Conservation (phyloP, 2,113 vertebrate genomes). For the Amphiprion percula region DNA sequence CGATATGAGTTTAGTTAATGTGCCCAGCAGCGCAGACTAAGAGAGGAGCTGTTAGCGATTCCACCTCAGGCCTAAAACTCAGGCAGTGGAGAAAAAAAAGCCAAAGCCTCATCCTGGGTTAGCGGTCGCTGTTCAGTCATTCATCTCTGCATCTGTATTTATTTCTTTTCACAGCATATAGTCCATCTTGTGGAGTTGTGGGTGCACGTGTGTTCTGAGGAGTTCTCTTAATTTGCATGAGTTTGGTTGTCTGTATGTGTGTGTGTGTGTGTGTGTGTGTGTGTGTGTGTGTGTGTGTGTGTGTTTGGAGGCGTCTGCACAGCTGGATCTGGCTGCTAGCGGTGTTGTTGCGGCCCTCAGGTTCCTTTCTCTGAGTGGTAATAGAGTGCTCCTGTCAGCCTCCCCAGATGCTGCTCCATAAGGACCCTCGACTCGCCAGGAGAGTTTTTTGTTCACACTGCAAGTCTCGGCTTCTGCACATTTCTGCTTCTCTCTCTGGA, state of each 20-base stretch:
- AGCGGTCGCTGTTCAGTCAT: constrained; percentile 32
- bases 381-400: constrained; percentile 85
- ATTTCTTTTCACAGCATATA: constrained; percentile 18
- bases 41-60: constrained; percentile 83
- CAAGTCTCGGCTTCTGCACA: constrained; percentile 27
- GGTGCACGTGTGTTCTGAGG: constrained; percentile 15
- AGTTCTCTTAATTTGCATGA: constrained; percentile 63
- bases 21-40: constrained; percentile 85
- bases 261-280: constrained; percentile 56
- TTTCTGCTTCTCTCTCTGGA: constrained; percentile 28
- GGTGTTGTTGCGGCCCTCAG: constrained; percentile 66
- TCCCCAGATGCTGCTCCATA: constrained; percentile 85
- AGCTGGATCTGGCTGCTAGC: constrained; percentile 80
- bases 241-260: constrained; percentile 30
- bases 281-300: constrained; percentile 37
- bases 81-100: constrained; percentile 46
- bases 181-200: constrained; percentile 31
- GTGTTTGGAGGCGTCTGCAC: constrained; percentile 72
- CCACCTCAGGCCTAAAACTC: constrained; percentile 77
- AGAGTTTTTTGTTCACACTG: constrained; percentile 57
- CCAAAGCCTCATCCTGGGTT: constrained; percentile 43
- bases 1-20: constrained; percentile 89
- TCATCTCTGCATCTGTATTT: constrained; percentile 15
- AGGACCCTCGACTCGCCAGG: constrained; percentile 73
- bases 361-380: constrained; percentile 83